Percentiles rank a stretch among this genome's conserved stretches.
phyloP scores from a whole-genome alignment of 2,888 invertebrate species.

The Harpagoxenus sublaevis region DNA sequence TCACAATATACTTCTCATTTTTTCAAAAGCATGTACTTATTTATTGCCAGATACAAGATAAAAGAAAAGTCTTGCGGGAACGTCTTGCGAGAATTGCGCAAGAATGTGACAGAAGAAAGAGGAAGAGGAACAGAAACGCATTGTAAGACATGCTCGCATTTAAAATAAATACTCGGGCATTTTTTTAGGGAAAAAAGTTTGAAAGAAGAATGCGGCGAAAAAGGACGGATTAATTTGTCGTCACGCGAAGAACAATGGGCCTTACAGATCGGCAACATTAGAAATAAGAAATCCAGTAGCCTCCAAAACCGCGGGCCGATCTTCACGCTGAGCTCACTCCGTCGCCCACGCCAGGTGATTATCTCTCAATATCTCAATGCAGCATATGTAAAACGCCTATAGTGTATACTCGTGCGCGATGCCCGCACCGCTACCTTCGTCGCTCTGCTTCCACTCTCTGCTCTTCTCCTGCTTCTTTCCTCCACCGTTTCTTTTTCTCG shows the following conservation, averaged over 20 bases:
- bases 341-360: conserved; percentile 42
- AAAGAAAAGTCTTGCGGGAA: neutral
- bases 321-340: conserved; percentile 8
- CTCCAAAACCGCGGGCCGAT: neutral
- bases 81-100: neutral
- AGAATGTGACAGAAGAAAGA: neutral
- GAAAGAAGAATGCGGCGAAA: neutral
- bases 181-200: neutral
- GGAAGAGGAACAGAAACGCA: neutral
- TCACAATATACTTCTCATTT: neutral
- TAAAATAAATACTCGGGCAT: neutral
- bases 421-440: conserved; percentile 33
- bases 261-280: neutral
- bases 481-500: conserved; percentile 64
- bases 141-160: neutral
- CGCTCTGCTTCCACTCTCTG: conserved; percentile 63
- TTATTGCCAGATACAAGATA: neutral
- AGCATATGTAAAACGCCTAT: conserved; percentile 36
- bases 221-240: neutral
- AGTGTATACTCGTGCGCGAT: conserved; percentile 48
- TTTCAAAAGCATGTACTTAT: neutral
- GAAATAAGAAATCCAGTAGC: neutral
- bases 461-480: conserved; percentile 62
- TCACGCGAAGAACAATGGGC: neutral
- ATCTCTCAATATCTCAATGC: conserved; percentile 65